Conservation (phyloP, 1,140 invertebrate species). For the Apis florea region DNA sequence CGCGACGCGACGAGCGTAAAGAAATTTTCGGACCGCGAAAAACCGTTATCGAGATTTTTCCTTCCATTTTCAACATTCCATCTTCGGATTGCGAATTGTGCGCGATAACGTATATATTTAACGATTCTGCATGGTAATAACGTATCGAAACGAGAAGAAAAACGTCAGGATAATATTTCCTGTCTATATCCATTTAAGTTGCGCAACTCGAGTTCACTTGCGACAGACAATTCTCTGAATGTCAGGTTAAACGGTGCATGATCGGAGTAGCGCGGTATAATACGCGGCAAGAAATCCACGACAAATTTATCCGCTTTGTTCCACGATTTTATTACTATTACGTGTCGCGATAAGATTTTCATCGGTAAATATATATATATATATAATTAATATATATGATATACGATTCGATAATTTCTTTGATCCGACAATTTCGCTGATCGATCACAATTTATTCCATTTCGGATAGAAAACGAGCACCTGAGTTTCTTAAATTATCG, state of each 20-base stretch:
- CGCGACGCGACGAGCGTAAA: background rate
- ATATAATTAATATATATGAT: too few relatives aligned
- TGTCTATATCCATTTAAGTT: constrained; percentile 25
- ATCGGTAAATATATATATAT: too few relatives aligned
- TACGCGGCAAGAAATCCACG: constrained; percentile 34
- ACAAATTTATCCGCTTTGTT: constrained; percentile 55
- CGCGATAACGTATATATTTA: constrained; percentile 17
- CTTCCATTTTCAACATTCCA: background rate
- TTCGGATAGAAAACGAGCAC: too few relatives aligned
- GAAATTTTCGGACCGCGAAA: background rate
- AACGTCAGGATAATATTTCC: constrained; percentile 33
- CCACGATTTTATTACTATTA: constrained; percentile 11
- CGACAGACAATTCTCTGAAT: constrained; percentile 55
- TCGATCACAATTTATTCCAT: too few relatives aligned
- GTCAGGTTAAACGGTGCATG: constrained; percentile 54
- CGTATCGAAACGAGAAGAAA: constrained; percentile 22
- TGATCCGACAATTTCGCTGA: too few relatives aligned
- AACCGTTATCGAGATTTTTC: background rate
- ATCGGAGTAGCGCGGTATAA: constrained; percentile 35
- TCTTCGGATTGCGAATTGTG: background rate
- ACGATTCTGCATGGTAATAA: background rate
- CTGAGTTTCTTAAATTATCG: too few relatives aligned
- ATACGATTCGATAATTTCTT: too few relatives aligned
- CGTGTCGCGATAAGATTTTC: background rate
- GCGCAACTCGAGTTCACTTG: constrained; percentile 46